Evolutionary conservation across 1,140 invertebrate genomes (phyloP).

Genomic region (Cepaea nemoralis): DNA sequence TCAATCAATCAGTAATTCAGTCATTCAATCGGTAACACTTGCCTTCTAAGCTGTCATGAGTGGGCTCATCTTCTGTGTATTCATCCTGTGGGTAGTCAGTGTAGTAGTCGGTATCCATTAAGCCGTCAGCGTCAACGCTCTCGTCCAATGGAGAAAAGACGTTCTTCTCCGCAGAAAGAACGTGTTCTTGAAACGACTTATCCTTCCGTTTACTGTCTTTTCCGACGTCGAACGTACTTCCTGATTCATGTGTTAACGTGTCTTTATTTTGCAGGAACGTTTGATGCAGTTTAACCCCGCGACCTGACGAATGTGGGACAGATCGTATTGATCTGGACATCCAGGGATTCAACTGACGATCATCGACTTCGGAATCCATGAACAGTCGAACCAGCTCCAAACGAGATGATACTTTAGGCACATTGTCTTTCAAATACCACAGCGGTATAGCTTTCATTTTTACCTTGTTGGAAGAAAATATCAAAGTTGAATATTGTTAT

Average conservation of each 20-base stretch:
- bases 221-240: background rate
- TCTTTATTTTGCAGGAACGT: background rate
- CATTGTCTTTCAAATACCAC: background rate
- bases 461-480: background rate
- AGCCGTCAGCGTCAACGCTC: background rate
- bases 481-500: background rate
- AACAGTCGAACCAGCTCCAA: background rate
- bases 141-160: background rate
- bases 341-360: background rate
- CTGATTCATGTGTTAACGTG: background rate
- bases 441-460: background rate
- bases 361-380: background rate
- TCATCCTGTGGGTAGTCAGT: background rate
- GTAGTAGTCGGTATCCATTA: background rate
- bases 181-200: background rate
- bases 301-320: background rate
- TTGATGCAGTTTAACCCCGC: background rate
- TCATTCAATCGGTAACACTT: background rate
- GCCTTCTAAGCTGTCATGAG: background rate
- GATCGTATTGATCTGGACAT: background rate
- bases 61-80: background rate
- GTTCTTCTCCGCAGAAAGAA: background rate
- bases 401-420: background rate
- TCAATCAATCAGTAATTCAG: too few relatives aligned
- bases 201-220: background rate